Percentiles rank a stretch among this genome's conserved stretches.
phyloP scores from a whole-genome alignment of 2,888 invertebrate species.

The Anticlea derivata region DNA sequence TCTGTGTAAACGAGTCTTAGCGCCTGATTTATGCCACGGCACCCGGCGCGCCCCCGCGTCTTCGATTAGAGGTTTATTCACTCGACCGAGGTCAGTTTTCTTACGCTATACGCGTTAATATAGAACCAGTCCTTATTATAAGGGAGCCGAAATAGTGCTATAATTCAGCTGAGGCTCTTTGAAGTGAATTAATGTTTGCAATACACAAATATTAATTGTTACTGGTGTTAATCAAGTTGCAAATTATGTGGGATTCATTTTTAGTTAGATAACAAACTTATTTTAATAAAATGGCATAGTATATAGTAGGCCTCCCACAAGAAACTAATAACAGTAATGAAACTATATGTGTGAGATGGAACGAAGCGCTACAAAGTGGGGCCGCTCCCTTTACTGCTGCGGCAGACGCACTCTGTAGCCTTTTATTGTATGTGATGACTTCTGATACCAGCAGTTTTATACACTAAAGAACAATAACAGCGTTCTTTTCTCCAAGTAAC shows the following conservation, averaged over 20 bases:
- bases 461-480: slow-evolving; percentile 22
- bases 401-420: slow-evolving; percentile 46
- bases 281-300: too few species aligned
- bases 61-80: slow-evolving; percentile 78
- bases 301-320: not conserved
- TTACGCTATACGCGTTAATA: slow-evolving; percentile 61
- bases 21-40: slow-evolving; percentile 78
- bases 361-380: slow-evolving; percentile 46
- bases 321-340: slow-evolving; percentile 33
- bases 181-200: slow-evolving; percentile 18
- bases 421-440: slow-evolving; percentile 45
- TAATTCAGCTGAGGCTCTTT: slow-evolving; percentile 22
- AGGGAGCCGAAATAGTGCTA: slow-evolving; percentile 49
- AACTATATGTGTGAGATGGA: slow-evolving; percentile 7
- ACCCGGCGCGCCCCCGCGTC: slow-evolving; percentile 56
- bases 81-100: slow-evolving; percentile 80
- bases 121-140: slow-evolving; percentile 53
- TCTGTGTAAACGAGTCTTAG: slow-evolving; percentile 24
- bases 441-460: slow-evolving; percentile 40
- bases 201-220: slow-evolving; percentile 31
- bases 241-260: not conserved
- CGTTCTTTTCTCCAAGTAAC: not conserved
- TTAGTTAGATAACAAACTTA: too few species aligned
- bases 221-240: too few species aligned
- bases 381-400: slow-evolving; percentile 47